Evolutionary conservation across 2,113 vertebrate genomes (phyloP), one percentile per base, ranked within the genome.

Genomic region (Istiophorus platypterus): DNA sequence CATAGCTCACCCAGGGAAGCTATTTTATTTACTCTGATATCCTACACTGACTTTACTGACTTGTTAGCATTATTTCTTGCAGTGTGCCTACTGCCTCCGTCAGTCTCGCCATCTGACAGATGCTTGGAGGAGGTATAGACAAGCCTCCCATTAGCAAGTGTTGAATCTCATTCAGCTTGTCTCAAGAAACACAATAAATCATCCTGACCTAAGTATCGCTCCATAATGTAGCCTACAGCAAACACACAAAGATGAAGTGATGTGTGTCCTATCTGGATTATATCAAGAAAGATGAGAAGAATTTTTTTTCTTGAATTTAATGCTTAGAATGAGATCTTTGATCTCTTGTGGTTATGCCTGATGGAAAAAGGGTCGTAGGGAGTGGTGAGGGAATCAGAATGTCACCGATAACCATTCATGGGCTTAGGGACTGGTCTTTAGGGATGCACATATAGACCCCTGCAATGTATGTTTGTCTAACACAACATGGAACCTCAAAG

Each of bases 161-260:
- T 62, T 76, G 51, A 89, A 59, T 29, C 76, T 80, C 49, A 64
- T 72, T 58, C 72, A 65, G 64, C 52, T 67, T 34, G 76, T 87
- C 79, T 76, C 56, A 49, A n/a, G 59, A 76, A 72, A 69, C 47
- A 34, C 62, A 64, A 84, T 47, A 71, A 58, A 81, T 86, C 61
- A 59, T 76, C 52, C 31, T 90, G 83, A 85, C 87, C 88, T 80
- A 76, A 77, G 90, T 91, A 70, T 56, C 62, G 42, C 56, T 58
- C 34, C 58, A 22, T 1, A n/a, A 29, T 20, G 52, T 22, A 29
- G 42, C 51, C 59, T 56, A 70, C 74, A 61, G 58, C 45, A 15
- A 11, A 78, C 37, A 17, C n/a, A 78, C 62, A 47, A 15, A 61
- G 24, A 58, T n/a, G 42, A 42, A 29, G 57, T n/a, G 42, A 42